These are phyloP conservation scores for Meloidogyne hapla DNA, from an alignment of 1,140 invertebrate species.

Conservation along the genomic window DNA sequence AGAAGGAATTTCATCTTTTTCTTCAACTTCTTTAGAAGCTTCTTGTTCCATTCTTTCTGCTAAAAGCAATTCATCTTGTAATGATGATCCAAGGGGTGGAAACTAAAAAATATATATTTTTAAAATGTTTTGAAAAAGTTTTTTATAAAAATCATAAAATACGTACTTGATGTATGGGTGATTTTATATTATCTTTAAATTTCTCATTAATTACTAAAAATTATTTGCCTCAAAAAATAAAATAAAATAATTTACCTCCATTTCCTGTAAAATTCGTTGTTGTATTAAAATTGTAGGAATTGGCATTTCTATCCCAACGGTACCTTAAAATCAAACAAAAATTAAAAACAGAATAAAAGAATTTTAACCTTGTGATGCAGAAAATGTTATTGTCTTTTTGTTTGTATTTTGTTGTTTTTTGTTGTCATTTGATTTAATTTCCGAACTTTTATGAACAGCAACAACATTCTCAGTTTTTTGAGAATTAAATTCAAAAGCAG, in stretches of 20 bases:
- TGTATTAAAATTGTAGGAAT: background rate
- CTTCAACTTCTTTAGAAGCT: background rate
- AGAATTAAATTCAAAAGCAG: background rate
- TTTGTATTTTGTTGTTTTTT: background rate
- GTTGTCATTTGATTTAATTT: background rate
- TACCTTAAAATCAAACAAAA: background rate
- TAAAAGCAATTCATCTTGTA: slow-evolving; percentile 36
- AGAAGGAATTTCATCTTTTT: background rate
- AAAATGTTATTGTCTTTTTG: background rate
- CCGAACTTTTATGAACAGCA: too few species aligned
- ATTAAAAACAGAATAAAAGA: background rate
- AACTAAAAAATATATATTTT: too few species aligned
- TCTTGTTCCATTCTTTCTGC: slow-evolving; percentile 8
- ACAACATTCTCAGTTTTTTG: background rate
- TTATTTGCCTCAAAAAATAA: too few species aligned
- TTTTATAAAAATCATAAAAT: too few species aligned
- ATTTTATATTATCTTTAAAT: too few species aligned
- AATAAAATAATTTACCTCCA: background rate
- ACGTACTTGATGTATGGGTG: too few species aligned
- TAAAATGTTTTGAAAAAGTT: too few species aligned
- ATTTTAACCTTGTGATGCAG: background rate
- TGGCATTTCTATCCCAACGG: background rate
- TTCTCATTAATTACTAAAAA: too few species aligned
- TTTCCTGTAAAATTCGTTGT: background rate
- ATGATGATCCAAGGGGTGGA: slow-evolving; percentile 27